Conservation (phyloP, 2,113 vertebrate species). For the Neolamprologus kungweensis region DNA sequence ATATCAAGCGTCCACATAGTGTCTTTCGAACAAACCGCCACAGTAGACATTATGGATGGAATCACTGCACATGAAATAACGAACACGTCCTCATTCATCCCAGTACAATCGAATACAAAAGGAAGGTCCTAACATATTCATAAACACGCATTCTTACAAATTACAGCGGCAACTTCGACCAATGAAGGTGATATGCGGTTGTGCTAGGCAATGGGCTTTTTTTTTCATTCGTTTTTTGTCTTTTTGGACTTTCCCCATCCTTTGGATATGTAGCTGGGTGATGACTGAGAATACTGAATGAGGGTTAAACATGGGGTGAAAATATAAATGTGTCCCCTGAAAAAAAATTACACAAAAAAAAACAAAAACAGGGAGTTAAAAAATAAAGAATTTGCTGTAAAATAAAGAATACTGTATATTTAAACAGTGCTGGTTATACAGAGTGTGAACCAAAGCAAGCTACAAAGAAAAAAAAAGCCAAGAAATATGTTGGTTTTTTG, state of each 20-base stretch:
- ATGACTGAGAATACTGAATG: constrained; percentile 28
- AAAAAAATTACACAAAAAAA: background rate
- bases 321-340: background rate
- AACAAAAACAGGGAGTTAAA: background rate
- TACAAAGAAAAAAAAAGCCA: constrained; percentile 19
- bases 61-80: constrained; percentile 35
- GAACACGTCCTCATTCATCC: constrained; percentile 10
- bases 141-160: constrained; percentile 41
- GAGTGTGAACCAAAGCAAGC: constrained; percentile 52
- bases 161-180: constrained; percentile 12
- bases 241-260: background rate
- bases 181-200: constrained; percentile 41
- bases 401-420: constrained; percentile 43
- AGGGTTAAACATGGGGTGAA: background rate
- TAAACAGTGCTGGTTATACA: constrained; percentile 49
- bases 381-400: constrained; percentile 10
- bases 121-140: constrained; percentile 23
- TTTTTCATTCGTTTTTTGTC: background rate
- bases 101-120: constrained; percentile 46
- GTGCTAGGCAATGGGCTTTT: background rate
- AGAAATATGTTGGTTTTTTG: background rate
- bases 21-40: constrained; percentile 10
- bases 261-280: constrained; percentile 46
- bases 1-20: constrained; percentile 46
- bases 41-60: constrained; percentile 24